Base-by-base conservation (phyloP, 2,797 vertebrate genomes). In the Chaetodon trifasciatus region DNA sequence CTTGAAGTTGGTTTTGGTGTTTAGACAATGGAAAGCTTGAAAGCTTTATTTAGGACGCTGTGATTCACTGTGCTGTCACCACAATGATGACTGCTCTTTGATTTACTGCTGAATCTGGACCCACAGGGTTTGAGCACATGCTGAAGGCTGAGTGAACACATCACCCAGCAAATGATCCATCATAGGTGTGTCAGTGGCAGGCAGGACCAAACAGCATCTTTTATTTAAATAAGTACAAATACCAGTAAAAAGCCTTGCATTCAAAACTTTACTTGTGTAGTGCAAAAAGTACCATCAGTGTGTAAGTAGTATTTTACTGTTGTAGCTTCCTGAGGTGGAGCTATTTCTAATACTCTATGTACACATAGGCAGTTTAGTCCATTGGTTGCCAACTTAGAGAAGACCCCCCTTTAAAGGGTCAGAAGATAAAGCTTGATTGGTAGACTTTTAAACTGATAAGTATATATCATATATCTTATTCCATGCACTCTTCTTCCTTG, bases 21-120 rank as follows among this genome's bases (percentile, higher is more conserved):
- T 92, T 86, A 87, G 81, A 94, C 89, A 91, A 91, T 90, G 91
- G 86, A 87, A 90, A 86, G 85, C 68, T 24, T 19, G 37, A 65
- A 53, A 75, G 84, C 85, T 92, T 88, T 90, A 81, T 92, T 92
- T 92, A 87, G 87, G 82, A 73, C 5, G 1, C 63, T 63, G 81
- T 91, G 84, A 91, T 88, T 90, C 78, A 89, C 70, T 32, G 67
- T 64, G 73, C 75, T 10, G 67, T 78, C 67, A 52, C 90, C 91
- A 68, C 89, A 79, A 47, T 46, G 69, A 76, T 46, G 80, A 47
- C 75, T 57, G 17, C 66, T 79, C 87, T 88, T 55, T 88, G 86
- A 92, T 89, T 90, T 81, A 75, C 68, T 23, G 58, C 71, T 61
- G 47, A 42, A 75, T 81, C 57, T 81, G 75, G 82, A 86, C 60